These are phyloP conservation scores for Amorpha juglandis DNA, from an alignment of 2,888 invertebrate genomes.

Conservation along the genomic window DNA sequence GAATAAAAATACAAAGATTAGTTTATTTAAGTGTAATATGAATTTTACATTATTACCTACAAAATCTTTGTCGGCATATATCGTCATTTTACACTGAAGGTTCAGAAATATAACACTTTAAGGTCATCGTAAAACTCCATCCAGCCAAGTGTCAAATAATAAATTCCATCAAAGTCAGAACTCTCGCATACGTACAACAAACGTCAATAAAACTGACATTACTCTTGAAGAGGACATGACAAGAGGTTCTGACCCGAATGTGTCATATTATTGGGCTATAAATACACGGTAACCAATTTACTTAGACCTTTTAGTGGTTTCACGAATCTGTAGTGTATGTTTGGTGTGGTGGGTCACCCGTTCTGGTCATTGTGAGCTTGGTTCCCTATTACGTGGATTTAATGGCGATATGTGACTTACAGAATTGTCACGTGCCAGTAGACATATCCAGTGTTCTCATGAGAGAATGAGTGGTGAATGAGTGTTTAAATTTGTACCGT, in stretches of 20 bases:
- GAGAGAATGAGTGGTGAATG: constrained; percentile 8
- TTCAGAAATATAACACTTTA: constrained; percentile 22
- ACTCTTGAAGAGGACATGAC: constrained; percentile 40
- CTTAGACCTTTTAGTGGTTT: constrained; percentile 34
- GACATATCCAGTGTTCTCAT: constrained; percentile 21
- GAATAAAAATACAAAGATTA: no score
- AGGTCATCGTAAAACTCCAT: constrained; percentile 21
- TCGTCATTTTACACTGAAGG: neutral
- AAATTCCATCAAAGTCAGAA: constrained; percentile 14
- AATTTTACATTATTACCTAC: neutral
- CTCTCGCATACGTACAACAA: constrained; percentile 31
- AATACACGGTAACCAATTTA: constrained; percentile 57
- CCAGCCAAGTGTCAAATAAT: constrained; percentile 19
- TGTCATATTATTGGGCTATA: constrained; percentile 69
- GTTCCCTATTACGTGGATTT: constrained; percentile 58
- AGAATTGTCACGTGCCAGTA: constrained; percentile 45
- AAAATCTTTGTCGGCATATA: constrained; percentile 3
- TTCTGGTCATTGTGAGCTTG: constrained; percentile 43
- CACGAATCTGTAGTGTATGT: constrained; percentile 6
- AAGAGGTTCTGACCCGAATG: constrained; percentile 55
- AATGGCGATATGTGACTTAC: constrained; percentile 59
- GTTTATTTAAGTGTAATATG: no score
- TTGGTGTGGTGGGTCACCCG: constrained; percentile 33
- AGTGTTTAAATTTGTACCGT: neutral
- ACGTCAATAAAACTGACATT: constrained; percentile 54